Evolutionary conservation across 53 echinoderm and acorn worm genomes (phyloP).

Genomic region (Holothuria scabra): DNA sequence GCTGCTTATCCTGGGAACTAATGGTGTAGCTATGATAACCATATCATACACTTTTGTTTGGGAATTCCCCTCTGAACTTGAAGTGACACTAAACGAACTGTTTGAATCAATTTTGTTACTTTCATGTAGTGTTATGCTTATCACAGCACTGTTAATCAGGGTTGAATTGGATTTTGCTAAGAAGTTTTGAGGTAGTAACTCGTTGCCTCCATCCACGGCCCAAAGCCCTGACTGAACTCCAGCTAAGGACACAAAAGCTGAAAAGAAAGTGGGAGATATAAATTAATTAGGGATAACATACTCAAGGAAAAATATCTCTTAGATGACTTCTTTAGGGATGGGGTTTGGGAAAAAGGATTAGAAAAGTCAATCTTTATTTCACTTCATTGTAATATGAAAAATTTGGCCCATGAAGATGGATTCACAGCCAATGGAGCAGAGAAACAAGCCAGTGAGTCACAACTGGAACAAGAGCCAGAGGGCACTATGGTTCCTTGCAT

Average conservation of each 20-base stretch:
- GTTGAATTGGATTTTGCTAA: slow-evolving; percentile 67
- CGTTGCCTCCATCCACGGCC: slow-evolving; percentile 87
- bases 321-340: too few relatives aligned
- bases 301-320: too few relatives aligned
- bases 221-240: slow-evolving; percentile 90
- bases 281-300: too few relatives aligned
- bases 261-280: neutral
- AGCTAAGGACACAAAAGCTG: slow-evolving; percentile 87
- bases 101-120: slow-evolving; percentile 13
- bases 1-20: slow-evolving; percentile 54
- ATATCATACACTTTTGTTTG: slow-evolving; percentile 70
- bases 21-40: slow-evolving; percentile 80
- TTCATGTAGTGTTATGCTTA: slow-evolving; percentile 35
- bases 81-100: slow-evolving; percentile 29
- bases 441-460: too few relatives aligned
- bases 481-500: too few relatives aligned
- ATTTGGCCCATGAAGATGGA: too few relatives aligned
- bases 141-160: slow-evolving; percentile 53
- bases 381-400: too few relatives aligned
- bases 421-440: too few relatives aligned
- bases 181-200: slow-evolving; percentile 65
- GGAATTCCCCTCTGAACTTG: neutral
- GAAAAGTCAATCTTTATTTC: too few relatives aligned
- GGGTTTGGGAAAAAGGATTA: too few relatives aligned
- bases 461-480: too few relatives aligned